Conservation (phyloP, 1,140 invertebrate genomes). For the Apis dorsata region DNA sequence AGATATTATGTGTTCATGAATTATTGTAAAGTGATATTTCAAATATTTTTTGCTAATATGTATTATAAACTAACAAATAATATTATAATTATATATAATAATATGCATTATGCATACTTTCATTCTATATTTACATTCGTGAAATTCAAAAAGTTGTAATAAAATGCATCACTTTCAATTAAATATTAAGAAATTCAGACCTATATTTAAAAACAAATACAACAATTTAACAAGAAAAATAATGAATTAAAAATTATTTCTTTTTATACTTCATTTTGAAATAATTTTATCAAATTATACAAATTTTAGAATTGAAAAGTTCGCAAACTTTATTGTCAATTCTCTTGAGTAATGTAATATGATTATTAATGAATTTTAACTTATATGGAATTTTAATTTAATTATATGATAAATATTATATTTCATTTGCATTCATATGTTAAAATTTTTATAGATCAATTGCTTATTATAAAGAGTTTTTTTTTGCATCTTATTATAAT, state of each 20-base stretch:
- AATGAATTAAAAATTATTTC: neutral
- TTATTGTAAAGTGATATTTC: neutral
- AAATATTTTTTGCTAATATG: neutral
- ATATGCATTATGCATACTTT: neutral
- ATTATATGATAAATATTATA: too few species aligned
- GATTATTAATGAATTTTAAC: neutral
- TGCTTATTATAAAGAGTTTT: neutral
- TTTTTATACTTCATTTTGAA: neutral
- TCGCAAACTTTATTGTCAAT: conserved; percentile 7
- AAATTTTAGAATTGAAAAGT: neutral
- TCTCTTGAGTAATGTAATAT: neutral
- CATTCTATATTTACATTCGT: neutral
- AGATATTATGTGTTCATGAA: conserved; percentile 27
- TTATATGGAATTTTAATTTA: neutral
- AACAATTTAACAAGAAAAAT: conserved; percentile 17
- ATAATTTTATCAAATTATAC: neutral
- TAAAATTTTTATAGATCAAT: neutral
- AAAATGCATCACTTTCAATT: conserved; percentile 10
- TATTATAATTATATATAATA: neutral
- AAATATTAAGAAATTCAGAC: neutral
- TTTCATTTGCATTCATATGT: too few species aligned
- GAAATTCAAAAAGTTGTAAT: neutral
- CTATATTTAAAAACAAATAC: conserved; percentile 29
- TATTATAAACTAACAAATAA: neutral
- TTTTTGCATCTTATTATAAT: neutral